Evolutionary conservation across 2,888 invertebrate species (phyloP).

Genomic region (Caenorhabditis sp.): DNA sequence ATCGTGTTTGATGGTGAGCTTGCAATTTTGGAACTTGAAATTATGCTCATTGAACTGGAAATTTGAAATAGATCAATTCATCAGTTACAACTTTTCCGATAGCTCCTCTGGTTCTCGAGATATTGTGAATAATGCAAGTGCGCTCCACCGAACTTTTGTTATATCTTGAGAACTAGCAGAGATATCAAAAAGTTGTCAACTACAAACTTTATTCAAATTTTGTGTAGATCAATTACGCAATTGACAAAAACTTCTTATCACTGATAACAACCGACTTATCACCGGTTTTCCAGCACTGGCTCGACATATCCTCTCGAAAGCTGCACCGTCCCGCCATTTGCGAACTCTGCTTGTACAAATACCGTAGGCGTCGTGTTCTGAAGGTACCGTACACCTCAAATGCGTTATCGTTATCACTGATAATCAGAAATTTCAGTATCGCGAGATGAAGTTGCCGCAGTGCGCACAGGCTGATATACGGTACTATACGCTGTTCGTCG

Average conservation of each 20-base stretch:
- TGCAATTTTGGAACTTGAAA: not conserved
- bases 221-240: not conserved
- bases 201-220: not conserved
- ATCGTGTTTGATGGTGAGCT: slow-evolving; percentile 85
- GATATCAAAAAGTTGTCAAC: slow-evolving; percentile 3
- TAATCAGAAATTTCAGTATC: slow-evolving; percentile 83
- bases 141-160: not conserved
- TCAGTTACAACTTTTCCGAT: not conserved
- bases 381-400: slow-evolving; percentile 82
- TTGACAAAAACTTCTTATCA: slow-evolving; percentile 5
- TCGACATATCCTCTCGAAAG: slow-evolving; percentile 85
- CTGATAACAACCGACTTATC: not conserved
- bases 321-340: slow-evolving; percentile 85
- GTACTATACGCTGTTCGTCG: slow-evolving; percentile 85
- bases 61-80: not conserved
- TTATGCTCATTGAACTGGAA: not conserved
- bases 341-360: slow-evolving; percentile 86
- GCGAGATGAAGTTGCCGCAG: slow-evolving; percentile 85
- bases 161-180: not conserved
- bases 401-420: not conserved
- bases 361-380: slow-evolving; percentile 85
- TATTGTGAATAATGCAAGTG: not conserved
- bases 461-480: slow-evolving; percentile 85
- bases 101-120: not conserved
- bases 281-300: slow-evolving; percentile 84